Base-by-base conservation (phyloP, 2,113 vertebrate genomes). In the Pagrus major region DNA sequence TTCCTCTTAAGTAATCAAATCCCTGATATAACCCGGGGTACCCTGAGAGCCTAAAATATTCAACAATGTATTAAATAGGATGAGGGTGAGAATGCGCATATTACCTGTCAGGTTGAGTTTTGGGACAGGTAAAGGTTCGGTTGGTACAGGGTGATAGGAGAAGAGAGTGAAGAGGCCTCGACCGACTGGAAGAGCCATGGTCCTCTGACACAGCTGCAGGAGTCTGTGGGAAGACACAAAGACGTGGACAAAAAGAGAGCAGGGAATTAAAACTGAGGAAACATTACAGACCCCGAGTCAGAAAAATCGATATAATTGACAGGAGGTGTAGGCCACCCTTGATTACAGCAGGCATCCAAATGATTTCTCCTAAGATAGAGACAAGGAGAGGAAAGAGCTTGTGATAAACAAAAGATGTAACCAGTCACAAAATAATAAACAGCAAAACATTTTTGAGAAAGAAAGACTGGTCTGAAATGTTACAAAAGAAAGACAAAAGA, bases 161-260 rank as follows among this genome's bases (percentile, higher is more conserved):
- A 99, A 99, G 69, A 99, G 91, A 6, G 97, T 99, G 88, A 99
- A 99, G 93, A 99, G 97, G n/a, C 97, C 98, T 86, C 98, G 92
- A 27, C 98, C 98, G 0, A 99, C 95, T 0, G 98, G 97, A 2
- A 99, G 95, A 0, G 97, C 96, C 98, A 99, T 99, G 42, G 98
- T 99, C 75, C 98, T 92, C 88, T 99, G 98, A 85, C 97, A 99
- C 71, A 99, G 87, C 91, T 99, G 97, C 15, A 99, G 90, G 67
- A 99, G 88, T 87, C 98, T 99, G 51, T 3, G 2, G 10, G 67
- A 61, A 58, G 31, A 51, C 1, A 86, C 27, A 29, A 20, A 61
- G 35, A 31, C 2, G 5, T 10, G 14, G 10, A 35, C 0, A 73
- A n/a, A 56, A 37, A 41, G 1, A 68, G 3, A 25, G 11, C 15